phyloP scores from a whole-genome alignment of 2,113 vertebrate genomes.

The Carlito syrichta region DNA sequence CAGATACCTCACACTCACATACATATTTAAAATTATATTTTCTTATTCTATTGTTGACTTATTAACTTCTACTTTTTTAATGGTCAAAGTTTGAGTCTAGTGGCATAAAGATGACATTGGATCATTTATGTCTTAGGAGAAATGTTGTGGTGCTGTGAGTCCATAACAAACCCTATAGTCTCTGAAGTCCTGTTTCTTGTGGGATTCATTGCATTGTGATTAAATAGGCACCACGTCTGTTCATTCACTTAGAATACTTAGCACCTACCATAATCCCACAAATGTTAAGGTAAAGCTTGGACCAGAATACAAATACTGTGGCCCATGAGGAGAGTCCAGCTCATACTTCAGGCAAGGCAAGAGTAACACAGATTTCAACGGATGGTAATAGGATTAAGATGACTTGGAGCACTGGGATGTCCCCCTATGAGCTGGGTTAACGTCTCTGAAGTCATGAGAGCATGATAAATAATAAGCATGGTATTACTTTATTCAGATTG shows the following conservation, averaged over 20 bases:
- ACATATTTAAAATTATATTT: neutral
- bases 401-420: neutral
- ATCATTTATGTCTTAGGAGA: conserved; percentile 9
- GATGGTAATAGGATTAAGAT: neutral
- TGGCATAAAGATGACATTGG: neutral
- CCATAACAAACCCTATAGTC: neutral
- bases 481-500: neutral
- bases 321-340: neutral
- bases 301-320: neutral
- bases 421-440: neutral
- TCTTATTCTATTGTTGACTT: neutral
- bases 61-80: neutral
- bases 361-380: neutral
- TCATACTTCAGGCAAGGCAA: neutral
- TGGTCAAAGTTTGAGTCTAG: neutral
- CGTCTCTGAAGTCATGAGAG: neutral
- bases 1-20: neutral
- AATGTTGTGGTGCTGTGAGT: neutral
- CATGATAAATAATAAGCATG: neutral
- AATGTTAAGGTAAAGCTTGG: neutral
- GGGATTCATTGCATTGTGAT: neutral
- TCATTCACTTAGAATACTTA: neutral
- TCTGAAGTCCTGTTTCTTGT: neutral
- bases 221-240: neutral
- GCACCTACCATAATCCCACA: neutral